Evolutionary conservation across 2,797 vertebrate genomes (phyloP).

Genomic region (Crenuchus spilurus): DNA sequence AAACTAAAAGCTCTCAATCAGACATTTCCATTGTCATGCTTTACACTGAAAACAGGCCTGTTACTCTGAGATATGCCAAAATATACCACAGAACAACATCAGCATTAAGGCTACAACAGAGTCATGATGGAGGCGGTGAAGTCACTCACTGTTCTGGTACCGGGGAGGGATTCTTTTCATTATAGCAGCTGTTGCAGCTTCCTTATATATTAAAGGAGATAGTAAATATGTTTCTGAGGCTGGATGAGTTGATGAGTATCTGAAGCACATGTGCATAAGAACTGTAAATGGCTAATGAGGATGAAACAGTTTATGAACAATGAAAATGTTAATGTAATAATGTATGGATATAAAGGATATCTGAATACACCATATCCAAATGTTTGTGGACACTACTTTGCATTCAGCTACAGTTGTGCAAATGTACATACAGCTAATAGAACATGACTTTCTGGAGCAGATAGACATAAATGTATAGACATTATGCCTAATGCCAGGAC

Average conservation of each 20-base stretch:
- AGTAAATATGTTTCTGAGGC: too few relatives aligned
- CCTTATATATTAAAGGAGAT: too few relatives aligned
- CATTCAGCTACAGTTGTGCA: too few relatives aligned
- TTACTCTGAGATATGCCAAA: background rate
- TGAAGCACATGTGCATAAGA: background rate
- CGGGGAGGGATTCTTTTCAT: slow-evolving; percentile 10
- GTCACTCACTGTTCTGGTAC: background rate
- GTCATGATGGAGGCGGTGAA: background rate
- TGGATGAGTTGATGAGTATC: background rate
- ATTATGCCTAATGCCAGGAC: too few relatives aligned
- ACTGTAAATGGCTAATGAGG: background rate
- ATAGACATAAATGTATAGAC: too few relatives aligned
- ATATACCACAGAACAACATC: slow-evolving; percentile 3
- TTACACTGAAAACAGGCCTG: background rate
- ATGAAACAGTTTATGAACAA: background rate
- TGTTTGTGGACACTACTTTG: too few relatives aligned
- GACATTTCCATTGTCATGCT: background rate
- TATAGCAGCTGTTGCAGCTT: background rate
- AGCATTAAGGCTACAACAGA: background rate
- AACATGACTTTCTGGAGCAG: too few relatives aligned
- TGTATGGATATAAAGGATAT: too few relatives aligned
- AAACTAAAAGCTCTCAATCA: background rate
- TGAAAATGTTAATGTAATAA: background rate
- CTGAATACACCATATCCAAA: too few relatives aligned
- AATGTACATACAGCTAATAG: too few relatives aligned